These are phyloP conservation scores for Apodemus agrarius DNA, from an alignment of 2,797 vertebrate species.

Conservation along the genomic window DNA sequence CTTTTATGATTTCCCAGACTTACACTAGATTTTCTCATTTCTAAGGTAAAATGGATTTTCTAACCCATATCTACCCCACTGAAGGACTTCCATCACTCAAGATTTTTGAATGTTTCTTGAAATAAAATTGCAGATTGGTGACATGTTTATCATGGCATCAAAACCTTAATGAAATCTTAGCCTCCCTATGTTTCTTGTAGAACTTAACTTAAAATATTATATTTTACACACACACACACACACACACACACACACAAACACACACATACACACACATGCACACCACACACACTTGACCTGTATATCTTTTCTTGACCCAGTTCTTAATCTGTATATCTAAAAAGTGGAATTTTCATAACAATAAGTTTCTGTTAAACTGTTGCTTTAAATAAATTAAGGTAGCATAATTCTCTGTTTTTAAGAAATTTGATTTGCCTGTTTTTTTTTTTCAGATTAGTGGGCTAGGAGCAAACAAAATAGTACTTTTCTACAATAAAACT, in stretches of 20 bases:
- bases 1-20: conserved; percentile 21
- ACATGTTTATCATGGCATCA: not conserved
- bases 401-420: not conserved
- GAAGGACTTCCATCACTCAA: not conserved
- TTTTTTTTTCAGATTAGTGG: conserved; percentile 30
- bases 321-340: not conserved
- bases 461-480: not conserved
- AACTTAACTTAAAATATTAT: not conserved
- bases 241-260: not conserved
- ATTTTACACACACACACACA: not conserved
- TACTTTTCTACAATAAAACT: conserved; percentile 26
- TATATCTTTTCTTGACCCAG: conserved; percentile 32
- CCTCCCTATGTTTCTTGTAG: not conserved
- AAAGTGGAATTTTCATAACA: conserved; percentile 31
- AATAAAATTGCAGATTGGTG: conserved; percentile 11
- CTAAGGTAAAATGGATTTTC: conserved; percentile 12
- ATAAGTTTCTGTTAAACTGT: not conserved
- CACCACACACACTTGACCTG: not conserved
- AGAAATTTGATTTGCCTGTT: conserved; percentile 5
- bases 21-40: not conserved
- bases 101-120: not conserved
- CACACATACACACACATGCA: not conserved
- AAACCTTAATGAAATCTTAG: not conserved
- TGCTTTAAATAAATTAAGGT: conserved; percentile 29
- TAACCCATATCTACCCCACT: not conserved